phyloP scores from a whole-genome alignment of 2,888 invertebrate genomes.

The Leptopilina myrica region DNA sequence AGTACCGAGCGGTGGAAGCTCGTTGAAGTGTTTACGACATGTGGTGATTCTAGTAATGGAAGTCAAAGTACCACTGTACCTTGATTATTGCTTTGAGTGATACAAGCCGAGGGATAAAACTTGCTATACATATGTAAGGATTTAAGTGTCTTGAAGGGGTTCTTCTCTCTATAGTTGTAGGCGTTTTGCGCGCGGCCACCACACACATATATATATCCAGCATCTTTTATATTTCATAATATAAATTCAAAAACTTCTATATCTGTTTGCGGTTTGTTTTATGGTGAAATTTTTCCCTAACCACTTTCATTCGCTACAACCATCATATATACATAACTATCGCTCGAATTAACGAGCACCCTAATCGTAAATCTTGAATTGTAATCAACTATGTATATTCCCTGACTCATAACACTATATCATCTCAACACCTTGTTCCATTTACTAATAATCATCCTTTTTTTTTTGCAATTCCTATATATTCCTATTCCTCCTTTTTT shows the following conservation, averaged over 20 bases:
- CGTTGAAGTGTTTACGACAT: conserved; percentile 41
- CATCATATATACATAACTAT: not conserved
- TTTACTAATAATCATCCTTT: not conserved
- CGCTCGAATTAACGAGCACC: conserved; percentile 32
- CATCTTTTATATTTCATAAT: not conserved
- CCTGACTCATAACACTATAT: conserved; percentile 11
- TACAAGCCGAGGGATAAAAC: conserved; percentile 38
- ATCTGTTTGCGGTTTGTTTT: conserved; percentile 4
- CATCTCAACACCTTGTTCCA: conserved; percentile 24
- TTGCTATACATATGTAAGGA: not conserved
- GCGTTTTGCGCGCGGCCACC: conserved; percentile 8
- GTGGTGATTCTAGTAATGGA: conserved; percentile 40
- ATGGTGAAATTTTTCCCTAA: not conserved
- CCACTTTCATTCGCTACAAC: not conserved
- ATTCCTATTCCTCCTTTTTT: not conserved
- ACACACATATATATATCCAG: not conserved
- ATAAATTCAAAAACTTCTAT: conserved; percentile 22
- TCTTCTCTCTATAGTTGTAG: not conserved
- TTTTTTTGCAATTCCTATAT: not conserved
- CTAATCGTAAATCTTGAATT: conserved; percentile 35
- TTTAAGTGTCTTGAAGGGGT: not conserved
- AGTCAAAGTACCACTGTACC: conserved; percentile 36
- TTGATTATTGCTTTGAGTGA: conserved; percentile 41
- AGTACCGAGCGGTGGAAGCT: conserved; percentile 35
- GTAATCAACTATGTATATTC: conserved; percentile 30